Conservation (phyloP, 2,113 vertebrate species). For the Tetraodon nigroviridis region DNA sequence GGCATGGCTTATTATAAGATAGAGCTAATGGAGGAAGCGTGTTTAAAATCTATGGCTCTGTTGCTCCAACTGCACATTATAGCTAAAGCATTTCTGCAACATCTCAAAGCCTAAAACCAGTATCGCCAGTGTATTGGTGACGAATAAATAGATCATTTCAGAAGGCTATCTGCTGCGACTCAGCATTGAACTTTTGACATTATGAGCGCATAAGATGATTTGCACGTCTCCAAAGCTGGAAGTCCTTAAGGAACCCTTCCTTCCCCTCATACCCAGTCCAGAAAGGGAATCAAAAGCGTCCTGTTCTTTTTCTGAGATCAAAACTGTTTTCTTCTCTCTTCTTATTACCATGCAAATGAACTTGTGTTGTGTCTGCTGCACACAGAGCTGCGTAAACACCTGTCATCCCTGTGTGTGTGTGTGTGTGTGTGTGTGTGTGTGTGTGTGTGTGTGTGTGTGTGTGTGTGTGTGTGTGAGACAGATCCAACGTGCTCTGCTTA, state of each 20-base stretch:
- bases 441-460: slow-evolving; percentile 24
- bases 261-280: slow-evolving; percentile 48
- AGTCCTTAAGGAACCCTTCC: slow-evolving; percentile 15
- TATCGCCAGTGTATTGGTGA: not conserved
- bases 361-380: slow-evolving; percentile 41
- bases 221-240: not conserved
- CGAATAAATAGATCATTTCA: not conserved
- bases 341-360: slow-evolving; percentile 63
- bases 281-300: slow-evolving; percentile 37
- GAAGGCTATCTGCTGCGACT: not conserved
- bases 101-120: too few relatives aligned
- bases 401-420: slow-evolving; percentile 32
- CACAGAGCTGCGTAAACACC: slow-evolving; percentile 54
- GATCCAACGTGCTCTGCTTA: slow-evolving; percentile 85
- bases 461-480: slow-evolving; percentile 43
- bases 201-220: not conserved
- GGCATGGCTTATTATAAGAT: slow-evolving; percentile 25
- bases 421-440: slow-evolving; percentile 22
- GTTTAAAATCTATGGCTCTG: slow-evolving; percentile 19
- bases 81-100: too few relatives aligned
- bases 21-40: slow-evolving; percentile 14
- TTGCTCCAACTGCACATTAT: too few relatives aligned
- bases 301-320: slow-evolving; percentile 33
- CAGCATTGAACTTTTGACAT: not conserved
- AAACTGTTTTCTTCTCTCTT: slow-evolving; percentile 32